Base-by-base conservation (phyloP, 2,113 vertebrate genomes). In the Aspidoscelis tigris region DNA sequence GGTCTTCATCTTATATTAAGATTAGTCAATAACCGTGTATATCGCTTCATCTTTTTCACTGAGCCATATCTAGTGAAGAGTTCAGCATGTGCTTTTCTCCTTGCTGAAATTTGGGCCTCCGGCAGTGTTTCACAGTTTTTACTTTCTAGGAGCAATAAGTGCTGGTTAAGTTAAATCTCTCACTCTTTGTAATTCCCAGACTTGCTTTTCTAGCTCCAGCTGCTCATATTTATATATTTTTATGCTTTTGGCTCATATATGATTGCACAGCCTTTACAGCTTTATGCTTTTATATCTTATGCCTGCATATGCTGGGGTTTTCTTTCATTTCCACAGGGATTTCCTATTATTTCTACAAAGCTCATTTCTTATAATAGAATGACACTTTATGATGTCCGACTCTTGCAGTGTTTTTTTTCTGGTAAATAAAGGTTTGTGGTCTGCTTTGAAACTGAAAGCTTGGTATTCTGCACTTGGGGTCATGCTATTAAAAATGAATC, bases 121-220 rank as follows among this genome's bases (percentile, higher is more conserved):
- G 8, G 74, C 74, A 69, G 44, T 76, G 47, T 20, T 55, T 83
- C 50, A 24, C 47, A 41, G 41, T 33, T 77, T 69, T 84, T 84
- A 84, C 33, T 26, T 22, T 84, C 65, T 84, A 77, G 66, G 64
- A 83, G 74, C 47, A 83, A n/a, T 76, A 76, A 76, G 58, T 75
- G 64, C 82, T 65, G 47, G 65, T 77, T 83, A 84, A 22, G 21
- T 68, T 76, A 76, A 83, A 83, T 76, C 44, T 12, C 24, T 1
- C 39, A 4, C 18, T 18, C n/a, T 22, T 55, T 58, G 16, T 33
- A 76, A 84, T 84, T 77, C 82, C 74, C 65, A 84, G 50, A 43
- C 66, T 84, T 84, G 74, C 65, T 84, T 83, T 84, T 84, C 64
- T 44, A 84, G 33, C 82, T 84, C 74, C 82, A 84, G 82, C 74